Evolutionary conservation across 2,113 vertebrate genomes (phyloP), one percentile per base, ranked within the genome.

Genomic region (Malaclemys terrapin): DNA sequence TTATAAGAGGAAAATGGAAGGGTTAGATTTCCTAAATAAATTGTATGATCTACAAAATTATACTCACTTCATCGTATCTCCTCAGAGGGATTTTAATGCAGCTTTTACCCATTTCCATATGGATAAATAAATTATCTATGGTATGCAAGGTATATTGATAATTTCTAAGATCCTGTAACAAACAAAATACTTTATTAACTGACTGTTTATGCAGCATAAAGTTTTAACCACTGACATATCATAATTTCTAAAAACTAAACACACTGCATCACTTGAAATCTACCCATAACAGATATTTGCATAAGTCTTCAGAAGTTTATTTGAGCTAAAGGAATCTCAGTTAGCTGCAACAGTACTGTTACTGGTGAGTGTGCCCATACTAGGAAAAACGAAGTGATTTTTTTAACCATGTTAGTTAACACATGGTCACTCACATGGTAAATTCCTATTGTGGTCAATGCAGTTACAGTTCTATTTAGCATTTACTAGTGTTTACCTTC

Each of bases 61-160:
- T 42, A 97, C 98, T 98, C 88, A 99, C 99, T 98, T 99, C 99
- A n/a, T 91, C 98, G 82, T 99, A 99, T 95, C 98, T 99, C 47
- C 97, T 98, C 83, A 98, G 98, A 88, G 99, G 99, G 95, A 99
- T 99, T 97, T 99, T 99, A 96, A 99, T 99, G 96, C 98, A 99
- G 96, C 98, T 99, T 97, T 99, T 99, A 8, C 99, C 99, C 99
- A 99, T 98, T 98, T 99, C 99, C 99, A 99, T 99, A 90, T 99
- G 99, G 97, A 99, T 98, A 97, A 98, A 97, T 38, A 99, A 96
- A 29, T 99, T 98, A 79, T 99, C 98, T 95, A 99, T 98, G 38
- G 98, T 98, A 45, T 99, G 98, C 96, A 99, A 98, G 47, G 99
- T 99, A 97, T 99, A 99, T 96, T 99, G 99, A 93, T 99, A 99